Conservation (phyloP, 2,888 invertebrate genomes). For the Hylaea fasciaria region DNA sequence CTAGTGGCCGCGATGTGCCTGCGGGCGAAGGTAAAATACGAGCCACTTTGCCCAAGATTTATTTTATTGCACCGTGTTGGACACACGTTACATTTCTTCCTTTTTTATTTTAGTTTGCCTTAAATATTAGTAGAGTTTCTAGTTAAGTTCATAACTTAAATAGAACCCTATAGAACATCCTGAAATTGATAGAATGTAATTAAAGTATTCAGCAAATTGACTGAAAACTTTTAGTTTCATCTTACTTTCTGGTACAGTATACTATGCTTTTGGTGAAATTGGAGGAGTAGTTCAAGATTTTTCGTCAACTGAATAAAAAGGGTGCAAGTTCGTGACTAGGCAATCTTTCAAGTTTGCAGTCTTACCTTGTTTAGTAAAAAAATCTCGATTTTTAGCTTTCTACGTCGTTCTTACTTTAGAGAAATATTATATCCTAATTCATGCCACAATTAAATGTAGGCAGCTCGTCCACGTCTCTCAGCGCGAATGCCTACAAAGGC, state of each 20-base stretch:
- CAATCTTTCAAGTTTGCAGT: too few relatives aligned
- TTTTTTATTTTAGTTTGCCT: constrained; percentile 58
- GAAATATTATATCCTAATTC: background rate
- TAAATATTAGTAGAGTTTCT: constrained; percentile 42
- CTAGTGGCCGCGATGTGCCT: constrained; percentile 63
- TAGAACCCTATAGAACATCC: background rate
- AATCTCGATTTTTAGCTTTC: too few relatives aligned
- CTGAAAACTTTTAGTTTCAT: constrained; percentile 7
- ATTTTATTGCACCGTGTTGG: constrained; percentile 75
- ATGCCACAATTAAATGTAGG: background rate
- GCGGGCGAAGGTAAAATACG: constrained; percentile 80
- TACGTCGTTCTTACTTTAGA: background rate
- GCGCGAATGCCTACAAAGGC: constrained; percentile 47
- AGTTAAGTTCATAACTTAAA: too few relatives aligned
- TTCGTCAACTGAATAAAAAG: too few relatives aligned
- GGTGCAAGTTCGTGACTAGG: too few relatives aligned
- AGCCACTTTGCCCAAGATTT: constrained; percentile 75
- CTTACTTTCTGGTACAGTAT: background rate
- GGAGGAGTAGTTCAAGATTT: too few relatives aligned
- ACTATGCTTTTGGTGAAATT: too few relatives aligned
- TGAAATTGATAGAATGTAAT: background rate
- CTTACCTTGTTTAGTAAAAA: too few relatives aligned
- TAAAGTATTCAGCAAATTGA: background rate
- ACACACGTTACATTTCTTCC: constrained; percentile 59
- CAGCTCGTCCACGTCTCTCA: constrained; percentile 5